A percentile compares a stretch with the other conserved stretches of the same genome.
Conservation (phyloP, 2,888 invertebrate genomes). For the Tillus elongatus region DNA sequence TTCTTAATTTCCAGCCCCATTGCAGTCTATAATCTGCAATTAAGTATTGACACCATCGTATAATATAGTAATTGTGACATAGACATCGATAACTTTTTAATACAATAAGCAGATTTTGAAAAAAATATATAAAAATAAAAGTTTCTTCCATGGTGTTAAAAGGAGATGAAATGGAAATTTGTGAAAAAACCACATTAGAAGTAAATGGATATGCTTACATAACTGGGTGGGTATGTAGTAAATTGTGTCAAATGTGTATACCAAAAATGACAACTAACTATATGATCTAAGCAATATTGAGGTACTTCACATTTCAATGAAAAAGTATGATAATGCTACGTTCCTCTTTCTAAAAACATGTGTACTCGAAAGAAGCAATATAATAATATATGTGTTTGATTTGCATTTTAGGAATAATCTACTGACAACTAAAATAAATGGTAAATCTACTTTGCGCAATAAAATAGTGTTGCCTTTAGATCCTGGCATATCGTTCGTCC, state of each 20-base stretch:
- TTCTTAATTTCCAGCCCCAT: background rate
- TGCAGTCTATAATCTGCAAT: conserved; percentile 1
- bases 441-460: background rate
- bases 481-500: too few species aligned
- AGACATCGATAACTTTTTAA: conserved; percentile 1
- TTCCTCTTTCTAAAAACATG: conserved; percentile 3
- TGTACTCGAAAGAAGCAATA: background rate
- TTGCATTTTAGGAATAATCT: background rate
- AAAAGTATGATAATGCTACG: conserved; percentile 1
- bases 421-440: conserved; percentile 2
- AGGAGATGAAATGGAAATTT: conserved; percentile 2
- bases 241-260: conserved; percentile 1
- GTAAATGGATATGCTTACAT: conserved; percentile 3
- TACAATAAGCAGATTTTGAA: background rate
- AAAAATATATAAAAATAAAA: background rate
- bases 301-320: background rate
- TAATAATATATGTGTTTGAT: background rate
- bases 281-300: conserved; percentile 1
- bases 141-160: background rate
- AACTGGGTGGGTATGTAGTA: conserved; percentile 2
- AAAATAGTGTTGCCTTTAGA: conserved; percentile 3
- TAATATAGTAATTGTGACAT: background rate
- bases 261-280: background rate
- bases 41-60: background rate
- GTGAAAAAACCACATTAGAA: background rate